Evolutionary conservation across 2,113 vertebrate genomes (phyloP).

Genomic region (Piprites chloris): DNA sequence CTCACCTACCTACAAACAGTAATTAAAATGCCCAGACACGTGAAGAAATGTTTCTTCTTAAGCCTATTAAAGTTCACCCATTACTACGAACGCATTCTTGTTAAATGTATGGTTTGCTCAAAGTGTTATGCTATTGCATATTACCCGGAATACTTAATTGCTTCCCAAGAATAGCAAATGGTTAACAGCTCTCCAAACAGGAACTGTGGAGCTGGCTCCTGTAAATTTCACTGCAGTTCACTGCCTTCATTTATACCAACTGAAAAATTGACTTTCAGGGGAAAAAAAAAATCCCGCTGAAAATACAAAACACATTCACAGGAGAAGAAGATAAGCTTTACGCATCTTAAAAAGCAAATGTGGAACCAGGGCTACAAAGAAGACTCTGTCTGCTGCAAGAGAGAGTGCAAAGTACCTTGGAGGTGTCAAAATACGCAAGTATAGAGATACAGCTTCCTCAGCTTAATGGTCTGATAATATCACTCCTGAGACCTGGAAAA

Average conservation of each 20-base stretch:
- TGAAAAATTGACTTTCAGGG: neutral
- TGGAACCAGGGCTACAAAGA: neutral
- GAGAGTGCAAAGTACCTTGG: neutral
- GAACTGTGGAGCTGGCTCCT: neutral
- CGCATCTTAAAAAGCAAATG: neutral
- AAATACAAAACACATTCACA: neutral
- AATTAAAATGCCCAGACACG: neutral
- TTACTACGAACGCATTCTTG: neutral
- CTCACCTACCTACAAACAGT: neutral
- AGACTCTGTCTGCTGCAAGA: neutral
- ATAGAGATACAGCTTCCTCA: neutral
- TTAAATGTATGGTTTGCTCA: neutral
- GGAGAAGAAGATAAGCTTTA: conserved; percentile 29
- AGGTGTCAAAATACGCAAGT: conserved; percentile 2
- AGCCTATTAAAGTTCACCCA: neutral
- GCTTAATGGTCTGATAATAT: conserved; percentile 58
- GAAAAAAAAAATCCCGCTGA: no score
- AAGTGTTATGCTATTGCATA: neutral
- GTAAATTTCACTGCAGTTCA: neutral
- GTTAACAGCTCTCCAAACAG: neutral
- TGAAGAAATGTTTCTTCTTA: neutral
- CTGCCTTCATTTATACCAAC: neutral
- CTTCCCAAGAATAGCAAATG: neutral
- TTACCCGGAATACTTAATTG: neutral
- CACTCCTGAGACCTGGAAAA: neutral